Evolutionary conservation across 2,113 vertebrate species (phyloP).

Genomic region (Gyps fulvus): DNA sequence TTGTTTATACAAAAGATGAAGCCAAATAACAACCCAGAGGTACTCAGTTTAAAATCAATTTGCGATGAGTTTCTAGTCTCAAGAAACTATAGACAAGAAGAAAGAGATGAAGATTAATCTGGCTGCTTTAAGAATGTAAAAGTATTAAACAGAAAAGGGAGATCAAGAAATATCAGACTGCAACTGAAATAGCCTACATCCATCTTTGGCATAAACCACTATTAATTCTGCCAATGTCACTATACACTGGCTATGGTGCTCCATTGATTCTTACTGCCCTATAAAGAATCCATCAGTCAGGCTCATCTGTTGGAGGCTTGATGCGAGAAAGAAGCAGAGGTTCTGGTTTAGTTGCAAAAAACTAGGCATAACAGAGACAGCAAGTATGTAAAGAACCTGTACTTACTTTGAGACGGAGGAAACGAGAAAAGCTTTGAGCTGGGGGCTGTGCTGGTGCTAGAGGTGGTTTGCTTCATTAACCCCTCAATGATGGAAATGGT

Average conservation of each 20-base stretch:
- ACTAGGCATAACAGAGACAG: neutral
- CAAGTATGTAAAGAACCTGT: neutral
- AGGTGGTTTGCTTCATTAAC: constrained; percentile 49
- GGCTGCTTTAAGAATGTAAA: neutral
- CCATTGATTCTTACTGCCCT: neutral
- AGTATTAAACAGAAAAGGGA: neutral
- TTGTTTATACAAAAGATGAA: neutral
- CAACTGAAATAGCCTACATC: neutral
- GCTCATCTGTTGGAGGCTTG: neutral
- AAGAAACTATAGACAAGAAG: neutral
- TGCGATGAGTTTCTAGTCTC: neutral
- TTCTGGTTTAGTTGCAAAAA: neutral
- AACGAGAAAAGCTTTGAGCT: neutral
- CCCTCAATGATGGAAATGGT: constrained; percentile 17
- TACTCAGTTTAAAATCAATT: constrained; percentile 1
- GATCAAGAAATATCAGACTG: neutral
- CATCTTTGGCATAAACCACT: neutral
- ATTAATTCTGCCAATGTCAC: neutral
- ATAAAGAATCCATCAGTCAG: neutral
- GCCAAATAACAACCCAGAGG: neutral
- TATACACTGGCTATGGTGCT: neutral
- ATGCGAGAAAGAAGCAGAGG: neutral
- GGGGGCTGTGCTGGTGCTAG: neutral
- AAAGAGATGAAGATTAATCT: constrained; percentile 3
- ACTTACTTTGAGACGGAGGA: neutral